Percentiles rank a stretch among this genome's conserved stretches.
These are phyloP conservation scores for Lophotis ruficrista DNA, from an alignment of 2,113 vertebrate genomes.

Conservation along the genomic window DNA sequence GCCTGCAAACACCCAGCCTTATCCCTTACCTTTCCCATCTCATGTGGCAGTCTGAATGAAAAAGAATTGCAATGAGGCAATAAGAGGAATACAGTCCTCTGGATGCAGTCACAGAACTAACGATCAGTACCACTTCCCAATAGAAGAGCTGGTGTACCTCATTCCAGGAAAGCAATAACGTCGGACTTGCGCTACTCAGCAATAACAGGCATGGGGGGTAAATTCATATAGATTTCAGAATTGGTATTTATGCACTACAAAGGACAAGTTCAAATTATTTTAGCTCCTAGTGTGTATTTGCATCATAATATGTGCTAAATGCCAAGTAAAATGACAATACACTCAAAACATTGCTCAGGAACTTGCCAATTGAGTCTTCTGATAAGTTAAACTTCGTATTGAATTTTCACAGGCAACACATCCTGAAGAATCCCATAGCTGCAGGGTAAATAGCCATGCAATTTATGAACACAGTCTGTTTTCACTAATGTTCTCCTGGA, in stretches of 20 bases:
- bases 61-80: background rate
- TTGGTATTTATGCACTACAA: background rate
- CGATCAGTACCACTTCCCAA: background rate
- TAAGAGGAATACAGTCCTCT: background rate
- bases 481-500: background rate
- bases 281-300: background rate
- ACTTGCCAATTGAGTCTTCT: background rate
- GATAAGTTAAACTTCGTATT: background rate
- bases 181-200: background rate
- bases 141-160: background rate
- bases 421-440: background rate
- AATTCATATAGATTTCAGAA: background rate
- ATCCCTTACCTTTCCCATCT: background rate
- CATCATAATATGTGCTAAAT: background rate
- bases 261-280: background rate
- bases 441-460: background rate
- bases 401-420: background rate
- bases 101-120: background rate
- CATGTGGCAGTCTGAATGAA: fast-evolving
- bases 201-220: background rate
- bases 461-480: background rate
- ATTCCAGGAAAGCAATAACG: background rate
- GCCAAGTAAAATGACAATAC: background rate
- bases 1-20: background rate
- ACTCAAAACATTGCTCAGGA: background rate